Evolutionary conservation across 2,888 invertebrate species (phyloP).

Genomic region (Limnephilus lunatus): DNA sequence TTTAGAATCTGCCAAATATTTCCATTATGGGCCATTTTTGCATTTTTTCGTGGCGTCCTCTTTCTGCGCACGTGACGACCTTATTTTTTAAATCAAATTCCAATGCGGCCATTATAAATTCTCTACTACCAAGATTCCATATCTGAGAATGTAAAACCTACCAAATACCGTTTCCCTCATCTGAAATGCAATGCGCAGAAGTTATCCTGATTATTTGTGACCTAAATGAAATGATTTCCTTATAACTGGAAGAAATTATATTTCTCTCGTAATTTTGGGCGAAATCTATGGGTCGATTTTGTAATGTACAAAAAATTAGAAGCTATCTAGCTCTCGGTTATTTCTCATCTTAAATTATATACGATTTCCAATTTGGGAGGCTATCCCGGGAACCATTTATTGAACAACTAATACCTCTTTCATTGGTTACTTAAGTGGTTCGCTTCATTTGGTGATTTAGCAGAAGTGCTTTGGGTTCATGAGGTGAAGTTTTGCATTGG

Average conservation of each 20-base stretch:
- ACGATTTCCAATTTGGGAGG: too few relatives aligned
- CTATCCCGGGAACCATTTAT: too few relatives aligned
- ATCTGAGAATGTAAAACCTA: not conserved
- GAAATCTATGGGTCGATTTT: not conserved
- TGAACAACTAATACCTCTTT: too few relatives aligned
- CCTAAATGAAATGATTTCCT: not conserved
- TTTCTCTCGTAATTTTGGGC: not conserved
- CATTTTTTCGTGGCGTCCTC: not conserved
- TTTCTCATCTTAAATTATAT: too few relatives aligned
- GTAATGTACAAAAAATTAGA: not conserved
- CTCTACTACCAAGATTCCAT: not conserved
- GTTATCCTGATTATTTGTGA: not conserved
- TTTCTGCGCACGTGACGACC: not conserved
- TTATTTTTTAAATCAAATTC: not conserved
- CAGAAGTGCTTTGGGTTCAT: too few relatives aligned
- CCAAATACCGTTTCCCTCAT: not conserved
- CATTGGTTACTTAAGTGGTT: too few relatives aligned
- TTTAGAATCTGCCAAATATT: not conserved
- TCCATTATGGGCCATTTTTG: not conserved
- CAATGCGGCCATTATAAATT: not conserved
- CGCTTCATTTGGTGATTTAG: too few relatives aligned
- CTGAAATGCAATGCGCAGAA: not conserved
- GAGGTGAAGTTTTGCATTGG: too few relatives aligned
- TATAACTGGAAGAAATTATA: too few relatives aligned
- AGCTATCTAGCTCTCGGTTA: too few relatives aligned